Conservation (phyloP, 30 jellyfish, hydroid and myxozoan species). For the Turritopsis dohrnii region DNA sequence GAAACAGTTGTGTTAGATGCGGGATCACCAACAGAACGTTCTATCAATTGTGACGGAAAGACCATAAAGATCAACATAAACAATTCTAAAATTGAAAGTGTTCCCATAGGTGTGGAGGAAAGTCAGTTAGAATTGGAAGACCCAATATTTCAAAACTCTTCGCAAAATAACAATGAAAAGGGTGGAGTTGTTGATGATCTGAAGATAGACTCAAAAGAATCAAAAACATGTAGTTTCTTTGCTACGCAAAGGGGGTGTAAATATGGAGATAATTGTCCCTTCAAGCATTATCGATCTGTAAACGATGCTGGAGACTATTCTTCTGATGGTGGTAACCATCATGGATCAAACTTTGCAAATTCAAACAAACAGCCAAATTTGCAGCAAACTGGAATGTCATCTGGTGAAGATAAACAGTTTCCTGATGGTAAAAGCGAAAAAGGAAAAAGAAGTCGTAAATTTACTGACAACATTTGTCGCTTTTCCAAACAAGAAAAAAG, state of each 20-base stretch:
- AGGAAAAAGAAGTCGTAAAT: neutral
- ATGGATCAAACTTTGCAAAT: neutral
- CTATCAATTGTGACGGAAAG: neutral
- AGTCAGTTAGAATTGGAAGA: neutral
- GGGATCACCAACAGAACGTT: neutral
- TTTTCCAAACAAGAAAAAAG: neutral
- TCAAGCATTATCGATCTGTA: conserved; percentile 24
- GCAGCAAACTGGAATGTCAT: conserved; percentile 19
- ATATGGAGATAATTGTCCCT: conserved; percentile 22
- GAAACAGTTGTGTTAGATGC: neutral
- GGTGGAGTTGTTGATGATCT: neutral
- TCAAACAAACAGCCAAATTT: neutral
- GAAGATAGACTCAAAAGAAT: neutral
- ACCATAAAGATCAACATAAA: neutral
- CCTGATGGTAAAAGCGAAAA: neutral
- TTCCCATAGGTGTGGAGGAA: neutral
- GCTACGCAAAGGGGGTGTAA: conserved; percentile 24
- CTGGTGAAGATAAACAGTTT: neutral
- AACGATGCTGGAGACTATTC: conserved; percentile 21
- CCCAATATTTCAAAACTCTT: neutral
- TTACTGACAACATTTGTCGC: neutral
- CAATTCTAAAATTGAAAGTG: no score
- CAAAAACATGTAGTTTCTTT: conserved; percentile 14
- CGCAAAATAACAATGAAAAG: neutral
- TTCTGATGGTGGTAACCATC: neutral